A percentile compares a stretch with the other conserved stretches of the same genome.
These are phyloP conservation scores for Helleia helle DNA, from an alignment of 2,888 invertebrate genomes.

Conservation along the genomic window DNA sequence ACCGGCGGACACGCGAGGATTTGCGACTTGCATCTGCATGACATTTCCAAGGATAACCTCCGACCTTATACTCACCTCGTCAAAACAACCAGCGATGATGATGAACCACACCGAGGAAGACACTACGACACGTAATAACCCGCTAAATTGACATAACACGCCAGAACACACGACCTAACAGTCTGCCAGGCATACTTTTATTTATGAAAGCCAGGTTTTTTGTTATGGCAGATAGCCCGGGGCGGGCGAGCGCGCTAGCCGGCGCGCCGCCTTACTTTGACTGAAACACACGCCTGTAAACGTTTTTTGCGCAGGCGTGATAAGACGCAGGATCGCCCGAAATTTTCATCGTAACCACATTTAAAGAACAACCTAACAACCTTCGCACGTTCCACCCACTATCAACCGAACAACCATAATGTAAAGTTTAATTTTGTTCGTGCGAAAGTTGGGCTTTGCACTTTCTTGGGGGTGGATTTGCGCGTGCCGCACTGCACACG, in stretches of 20 bases:
- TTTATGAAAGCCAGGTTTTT: slow-evolving; percentile 41
- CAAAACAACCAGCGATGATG: slow-evolving; percentile 57
- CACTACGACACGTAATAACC: slow-evolving; percentile 40
- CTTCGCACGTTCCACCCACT: slow-evolving; percentile 4
- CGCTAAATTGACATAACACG: slow-evolving; percentile 51
- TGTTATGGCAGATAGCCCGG: slow-evolving; percentile 44
- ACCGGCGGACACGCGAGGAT: slow-evolving; percentile 40
- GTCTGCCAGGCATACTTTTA: slow-evolving; percentile 45
- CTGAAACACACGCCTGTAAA: slow-evolving; percentile 44
- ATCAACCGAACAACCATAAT: slow-evolving; percentile 12
- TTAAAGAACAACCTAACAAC: slow-evolving; percentile 28
- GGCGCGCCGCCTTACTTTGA: slow-evolving; percentile 69
- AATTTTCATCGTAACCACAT: slow-evolving; percentile 40
- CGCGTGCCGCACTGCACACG: slow-evolving; percentile 74
- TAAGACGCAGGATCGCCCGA: slow-evolving; percentile 60
- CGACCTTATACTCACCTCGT: slow-evolving; percentile 64
- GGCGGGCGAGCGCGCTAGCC: slow-evolving; percentile 74
- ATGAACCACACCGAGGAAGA: slow-evolving; percentile 55
- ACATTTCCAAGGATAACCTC: slow-evolving; percentile 48
- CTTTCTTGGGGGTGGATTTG: slow-evolving; percentile 33
- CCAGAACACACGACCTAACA: slow-evolving; percentile 33
- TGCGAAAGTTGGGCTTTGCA: slow-evolving; percentile 10
- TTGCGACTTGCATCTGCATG: slow-evolving; percentile 27
- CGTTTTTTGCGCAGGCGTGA: slow-evolving; percentile 57
- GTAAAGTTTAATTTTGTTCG: slow-evolving; percentile 15